Conservation (phyloP, 2,888 invertebrate species). For the Xylota segnis region DNA sequence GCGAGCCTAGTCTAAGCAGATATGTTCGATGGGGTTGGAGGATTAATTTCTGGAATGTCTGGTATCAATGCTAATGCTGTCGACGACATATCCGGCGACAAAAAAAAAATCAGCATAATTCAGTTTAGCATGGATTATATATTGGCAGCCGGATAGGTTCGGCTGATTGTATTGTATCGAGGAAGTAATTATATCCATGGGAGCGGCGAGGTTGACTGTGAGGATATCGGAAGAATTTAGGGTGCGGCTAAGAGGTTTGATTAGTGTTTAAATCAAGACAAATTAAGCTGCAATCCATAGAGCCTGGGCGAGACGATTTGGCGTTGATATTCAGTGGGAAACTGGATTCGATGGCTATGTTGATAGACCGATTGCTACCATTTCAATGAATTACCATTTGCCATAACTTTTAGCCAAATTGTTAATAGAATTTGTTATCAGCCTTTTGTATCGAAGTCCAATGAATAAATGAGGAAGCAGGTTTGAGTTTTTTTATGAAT, state of each 20-base stretch:
- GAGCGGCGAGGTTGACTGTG: conserved; percentile 33
- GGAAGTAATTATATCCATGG: conserved; percentile 36
- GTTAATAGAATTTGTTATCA: not conserved
- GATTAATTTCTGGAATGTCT: conserved; percentile 51
- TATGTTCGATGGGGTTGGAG: conserved; percentile 8
- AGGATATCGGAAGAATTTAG: conserved; percentile 50
- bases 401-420: not conserved
- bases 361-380: not conserved
- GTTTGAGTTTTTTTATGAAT: no score
- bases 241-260: conserved; percentile 32
- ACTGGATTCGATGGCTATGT: conserved; percentile 24
- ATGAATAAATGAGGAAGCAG: not conserved
- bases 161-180: not conserved
- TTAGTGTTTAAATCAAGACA: conserved; percentile 18
- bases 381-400: conserved; percentile 5
- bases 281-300: conserved; percentile 56
- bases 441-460: not conserved
- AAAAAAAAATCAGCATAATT: conserved; percentile 71
- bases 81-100: conserved; percentile 78
- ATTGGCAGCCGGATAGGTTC: conserved; percentile 51
- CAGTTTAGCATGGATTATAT: conserved; percentile 49
- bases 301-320: conserved; percentile 17
- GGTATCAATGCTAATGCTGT: conserved; percentile 70
- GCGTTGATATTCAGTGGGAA: not conserved
- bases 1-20: not conserved